phyloP scores from a whole-genome alignment of 2,888 invertebrate species.

The Epirrhoe alternata region DNA sequence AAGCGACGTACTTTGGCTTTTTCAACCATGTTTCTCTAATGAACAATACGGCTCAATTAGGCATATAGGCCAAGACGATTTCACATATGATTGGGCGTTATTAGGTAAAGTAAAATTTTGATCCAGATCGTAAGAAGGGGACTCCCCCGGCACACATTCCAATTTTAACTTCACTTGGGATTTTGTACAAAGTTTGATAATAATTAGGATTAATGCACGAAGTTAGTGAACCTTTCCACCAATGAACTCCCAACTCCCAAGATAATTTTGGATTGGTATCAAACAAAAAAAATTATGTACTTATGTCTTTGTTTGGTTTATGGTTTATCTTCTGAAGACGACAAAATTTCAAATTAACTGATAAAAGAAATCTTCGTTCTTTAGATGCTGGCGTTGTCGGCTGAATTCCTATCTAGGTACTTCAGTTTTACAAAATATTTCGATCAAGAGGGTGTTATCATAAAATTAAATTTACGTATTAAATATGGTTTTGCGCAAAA shows the following conservation, averaged over 20 bases:
- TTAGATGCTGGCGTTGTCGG: too few species aligned
- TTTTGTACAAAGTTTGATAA: background rate
- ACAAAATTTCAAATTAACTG: too few species aligned
- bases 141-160: background rate
- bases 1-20: background rate
- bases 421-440: background rate
- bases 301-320: too few species aligned
- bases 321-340: too few species aligned
- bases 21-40: background rate
- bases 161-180: background rate
- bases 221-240: background rate
- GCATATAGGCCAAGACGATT: background rate
- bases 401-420: too few species aligned
- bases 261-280: too few species aligned
- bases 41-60: background rate
- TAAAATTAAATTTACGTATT: conserved; percentile 10
- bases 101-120: background rate
- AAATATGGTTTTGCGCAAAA: conserved; percentile 10
- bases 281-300: too few species aligned
- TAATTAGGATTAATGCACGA: background rate
- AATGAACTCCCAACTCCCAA: background rate
- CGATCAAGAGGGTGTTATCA: conserved; percentile 4
- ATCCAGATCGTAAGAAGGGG: background rate
- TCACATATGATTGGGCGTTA: background rate
- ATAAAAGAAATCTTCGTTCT: too few species aligned